Conservation (phyloP, 2,797 vertebrate genomes). For the Eidolon dupreanum region DNA sequence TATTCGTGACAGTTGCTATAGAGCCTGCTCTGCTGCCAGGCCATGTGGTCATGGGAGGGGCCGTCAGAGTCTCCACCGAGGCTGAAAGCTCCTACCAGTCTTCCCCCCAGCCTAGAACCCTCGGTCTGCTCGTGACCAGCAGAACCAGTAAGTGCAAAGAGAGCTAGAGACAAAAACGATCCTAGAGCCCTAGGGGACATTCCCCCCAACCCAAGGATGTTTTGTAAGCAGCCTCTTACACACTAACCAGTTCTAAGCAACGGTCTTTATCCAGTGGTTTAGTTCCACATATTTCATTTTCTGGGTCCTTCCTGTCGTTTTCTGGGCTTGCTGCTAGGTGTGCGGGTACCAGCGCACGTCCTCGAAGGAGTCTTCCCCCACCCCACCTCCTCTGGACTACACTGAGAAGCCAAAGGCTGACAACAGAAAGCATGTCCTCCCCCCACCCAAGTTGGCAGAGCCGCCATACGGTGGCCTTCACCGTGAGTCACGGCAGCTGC, state of each 20-base stretch:
- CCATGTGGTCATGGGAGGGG: fast-evolving
- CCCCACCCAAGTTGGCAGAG: neutral
- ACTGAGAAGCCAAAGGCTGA: neutral
- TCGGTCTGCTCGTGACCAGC: neutral
- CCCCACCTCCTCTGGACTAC: neutral
- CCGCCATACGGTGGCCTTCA: neutral
- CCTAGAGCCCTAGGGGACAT: neutral
- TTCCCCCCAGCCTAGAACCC: too few relatives aligned
- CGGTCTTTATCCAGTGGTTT: neutral
- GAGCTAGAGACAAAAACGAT: fast-evolving
- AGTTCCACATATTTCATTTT: neutral
- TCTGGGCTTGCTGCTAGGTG: neutral
- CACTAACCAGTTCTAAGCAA: neutral
- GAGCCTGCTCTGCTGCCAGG: neutral
- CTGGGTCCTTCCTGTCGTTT: neutral
- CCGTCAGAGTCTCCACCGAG: neutral
- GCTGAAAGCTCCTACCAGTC: neutral
- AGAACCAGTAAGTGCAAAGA: neutral
- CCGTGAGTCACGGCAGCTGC: neutral
- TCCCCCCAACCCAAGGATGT: neutral
- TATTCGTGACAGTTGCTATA: fast-evolving
- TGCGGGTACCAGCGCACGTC: neutral
- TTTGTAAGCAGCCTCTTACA: neutral
- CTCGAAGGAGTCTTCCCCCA: fast-evolving
- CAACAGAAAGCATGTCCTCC: neutral